These are phyloP conservation scores for Netelia melanura DNA, from an alignment of 2,888 invertebrate species.

Conservation along the genomic window DNA sequence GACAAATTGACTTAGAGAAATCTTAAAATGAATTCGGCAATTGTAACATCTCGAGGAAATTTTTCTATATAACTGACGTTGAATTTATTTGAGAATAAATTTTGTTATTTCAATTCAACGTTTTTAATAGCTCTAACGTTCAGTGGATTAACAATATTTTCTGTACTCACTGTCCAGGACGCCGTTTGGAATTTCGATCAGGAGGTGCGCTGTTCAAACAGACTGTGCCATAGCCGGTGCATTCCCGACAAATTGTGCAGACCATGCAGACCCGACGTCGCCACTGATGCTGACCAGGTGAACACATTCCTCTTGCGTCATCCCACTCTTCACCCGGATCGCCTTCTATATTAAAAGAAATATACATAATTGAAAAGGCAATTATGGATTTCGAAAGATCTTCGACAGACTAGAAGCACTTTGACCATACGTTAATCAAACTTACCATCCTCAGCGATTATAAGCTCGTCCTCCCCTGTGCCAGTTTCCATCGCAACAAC, in stretches of 20 bases:
- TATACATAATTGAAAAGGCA: background rate
- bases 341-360: slow-evolving; percentile 70
- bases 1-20: background rate
- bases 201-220: slow-evolving; percentile 92
- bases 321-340: slow-evolving; percentile 86
- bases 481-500: slow-evolving; percentile 87
- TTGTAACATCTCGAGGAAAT: no score
- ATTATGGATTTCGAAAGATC: background rate
- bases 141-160: background rate
- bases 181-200: slow-evolving; percentile 89
- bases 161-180: slow-evolving; percentile 90
- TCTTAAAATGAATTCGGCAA: background rate
- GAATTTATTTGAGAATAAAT: no score
- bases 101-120: no score
- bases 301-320: slow-evolving; percentile 87
- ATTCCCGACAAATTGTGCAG: slow-evolving; percentile 96
- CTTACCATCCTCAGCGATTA: slow-evolving; percentile 81
- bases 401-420: background rate
- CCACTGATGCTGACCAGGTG: slow-evolving; percentile 92
- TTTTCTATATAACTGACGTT: no score
- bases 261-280: slow-evolving; percentile 93
- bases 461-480: slow-evolving; percentile 81
- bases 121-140: no score
- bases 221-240: slow-evolving; percentile 95
- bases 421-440: background rate